Evolutionary conservation across 2,797 vertebrate genomes (phyloP).

Genomic region (Spondyliosoma cantharus): DNA sequence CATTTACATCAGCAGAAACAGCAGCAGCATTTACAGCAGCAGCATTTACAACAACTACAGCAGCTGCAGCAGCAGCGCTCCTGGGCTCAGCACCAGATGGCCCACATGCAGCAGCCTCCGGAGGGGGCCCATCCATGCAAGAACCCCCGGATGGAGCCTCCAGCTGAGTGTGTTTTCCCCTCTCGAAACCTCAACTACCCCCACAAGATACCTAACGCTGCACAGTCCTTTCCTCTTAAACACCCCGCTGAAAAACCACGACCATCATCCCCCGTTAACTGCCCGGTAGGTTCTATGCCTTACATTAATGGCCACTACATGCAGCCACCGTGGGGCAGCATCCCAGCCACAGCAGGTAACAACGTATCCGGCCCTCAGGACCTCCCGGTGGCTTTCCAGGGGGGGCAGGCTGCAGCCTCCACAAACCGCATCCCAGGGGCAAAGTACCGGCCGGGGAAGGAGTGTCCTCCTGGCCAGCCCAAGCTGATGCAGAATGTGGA

Average conservation of each 20-base stretch:
- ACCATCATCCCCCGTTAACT: conserved; percentile 87
- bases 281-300: conserved; percentile 85
- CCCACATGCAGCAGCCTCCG: conserved; percentile 92
- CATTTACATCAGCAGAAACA: conserved; percentile 67
- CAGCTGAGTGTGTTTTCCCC: conserved; percentile 87
- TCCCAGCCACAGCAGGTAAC: conserved; percentile 90
- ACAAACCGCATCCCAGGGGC: conserved; percentile 89
- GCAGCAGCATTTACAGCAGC: conserved; percentile 68
- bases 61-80: conserved; percentile 82
- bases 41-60: conserved; percentile 76
- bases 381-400: conserved; percentile 90
- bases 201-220: conserved; percentile 89
- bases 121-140: conserved; percentile 90
- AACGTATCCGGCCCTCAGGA: conserved; percentile 94
- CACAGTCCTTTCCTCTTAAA: conserved; percentile 91
- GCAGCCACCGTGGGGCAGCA: conserved; percentile 91
- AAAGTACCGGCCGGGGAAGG: conserved; percentile 89
- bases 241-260: conserved; percentile 89
- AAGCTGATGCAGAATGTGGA: conserved; percentile 92
- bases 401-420: conserved; percentile 85
- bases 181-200: conserved; percentile 87
- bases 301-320: conserved; percentile 95
- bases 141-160: conserved; percentile 86
- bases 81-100: conserved; percentile 95
- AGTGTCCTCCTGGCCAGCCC: conserved; percentile 80